phyloP scores from a whole-genome alignment of 2,797 vertebrate species.

The Acipenser transmontanus region DNA sequence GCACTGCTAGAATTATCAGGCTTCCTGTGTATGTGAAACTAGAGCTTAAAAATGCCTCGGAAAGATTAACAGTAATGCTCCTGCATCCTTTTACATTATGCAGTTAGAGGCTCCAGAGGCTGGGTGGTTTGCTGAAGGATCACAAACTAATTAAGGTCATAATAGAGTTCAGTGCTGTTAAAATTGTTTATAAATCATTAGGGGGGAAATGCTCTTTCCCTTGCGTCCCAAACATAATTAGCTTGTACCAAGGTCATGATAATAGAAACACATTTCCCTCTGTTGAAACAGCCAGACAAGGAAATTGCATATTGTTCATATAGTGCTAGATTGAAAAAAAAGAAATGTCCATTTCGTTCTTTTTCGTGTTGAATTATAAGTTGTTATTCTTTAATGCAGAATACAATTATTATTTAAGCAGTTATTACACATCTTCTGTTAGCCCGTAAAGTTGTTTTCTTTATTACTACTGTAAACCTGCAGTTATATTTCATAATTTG shows the following conservation, averaged over 20 bases:
- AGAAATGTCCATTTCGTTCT: slow-evolving; percentile 29
- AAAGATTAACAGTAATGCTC: slow-evolving; percentile 14
- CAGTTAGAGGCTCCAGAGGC: slow-evolving; percentile 14
- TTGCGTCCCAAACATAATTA: slow-evolving; percentile 41
- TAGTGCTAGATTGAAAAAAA: slow-evolving; percentile 2
- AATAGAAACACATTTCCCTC: slow-evolving; percentile 26
- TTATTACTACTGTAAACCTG: slow-evolving; percentile 14
- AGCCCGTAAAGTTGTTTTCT: slow-evolving; percentile 16
- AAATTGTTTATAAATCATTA: slow-evolving; percentile 54
- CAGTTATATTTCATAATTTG: slow-evolving; percentile 7
- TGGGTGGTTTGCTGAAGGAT: slow-evolving; percentile 27
- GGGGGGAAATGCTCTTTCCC: slow-evolving; percentile 37
- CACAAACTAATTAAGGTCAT: slow-evolving; percentile 53
- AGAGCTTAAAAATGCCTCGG: slow-evolving; percentile 14
- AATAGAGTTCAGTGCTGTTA: slow-evolving; percentile 42
- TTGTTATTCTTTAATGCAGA: background rate
- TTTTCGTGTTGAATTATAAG: slow-evolving; percentile 24
- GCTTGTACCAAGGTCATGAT: slow-evolving; percentile 44
- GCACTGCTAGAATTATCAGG: background rate
- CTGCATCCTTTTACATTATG: slow-evolving; percentile 2
- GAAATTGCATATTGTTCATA: background rate
- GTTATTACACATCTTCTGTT: slow-evolving; percentile 15
- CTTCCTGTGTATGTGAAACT: slow-evolving; percentile 14
- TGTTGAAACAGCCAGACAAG: slow-evolving; percentile 18
- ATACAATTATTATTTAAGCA: background rate